phyloP scores from a whole-genome alignment of 2,888 invertebrate genomes.

The Mongoloraphidia duomilia region DNA sequence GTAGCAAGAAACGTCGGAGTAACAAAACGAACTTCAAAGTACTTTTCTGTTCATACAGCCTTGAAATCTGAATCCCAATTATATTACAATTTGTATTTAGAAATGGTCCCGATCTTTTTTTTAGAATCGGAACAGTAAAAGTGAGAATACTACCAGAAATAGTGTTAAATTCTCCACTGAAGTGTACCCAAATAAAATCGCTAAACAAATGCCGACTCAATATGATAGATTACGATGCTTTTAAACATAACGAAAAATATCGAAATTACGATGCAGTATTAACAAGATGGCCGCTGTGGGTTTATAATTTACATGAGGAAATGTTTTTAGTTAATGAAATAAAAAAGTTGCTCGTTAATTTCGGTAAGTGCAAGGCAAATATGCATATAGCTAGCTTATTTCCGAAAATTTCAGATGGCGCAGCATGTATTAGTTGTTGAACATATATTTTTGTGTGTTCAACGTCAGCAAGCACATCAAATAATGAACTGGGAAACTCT shows the following conservation, averaged over 20 bases:
- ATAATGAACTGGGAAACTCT: too few relatives aligned
- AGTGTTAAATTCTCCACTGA: slow-evolving; percentile 38
- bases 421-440: too few relatives aligned
- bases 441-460: too few relatives aligned
- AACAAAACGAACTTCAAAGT: too few relatives aligned
- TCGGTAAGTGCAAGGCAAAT: slow-evolving; percentile 6
- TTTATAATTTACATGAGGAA: slow-evolving; percentile 48
- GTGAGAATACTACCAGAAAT: slow-evolving; percentile 57
- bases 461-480: too few relatives aligned
- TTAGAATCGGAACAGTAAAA: slow-evolving; percentile 36
- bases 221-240: slow-evolving; percentile 18
- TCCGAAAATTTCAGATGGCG: slow-evolving; percentile 5
- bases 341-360: slow-evolving; percentile 17
- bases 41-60: too few relatives aligned
- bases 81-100: too few relatives aligned
- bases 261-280: slow-evolving; percentile 33
- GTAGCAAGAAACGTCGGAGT: too few relatives aligned
- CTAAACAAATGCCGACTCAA: slow-evolving; percentile 30
- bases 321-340: slow-evolving; percentile 29
- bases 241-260: slow-evolving; percentile 23
- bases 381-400: slow-evolving; percentile 23
- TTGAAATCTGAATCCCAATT: too few relatives aligned
- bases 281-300: slow-evolving; percentile 51
- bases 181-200: slow-evolving; percentile 31
- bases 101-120: too few relatives aligned